These are phyloP conservation scores for Erpetoichthys calabaricus DNA, from an alignment of 2,797 vertebrate genomes.

Conservation along the genomic window DNA sequence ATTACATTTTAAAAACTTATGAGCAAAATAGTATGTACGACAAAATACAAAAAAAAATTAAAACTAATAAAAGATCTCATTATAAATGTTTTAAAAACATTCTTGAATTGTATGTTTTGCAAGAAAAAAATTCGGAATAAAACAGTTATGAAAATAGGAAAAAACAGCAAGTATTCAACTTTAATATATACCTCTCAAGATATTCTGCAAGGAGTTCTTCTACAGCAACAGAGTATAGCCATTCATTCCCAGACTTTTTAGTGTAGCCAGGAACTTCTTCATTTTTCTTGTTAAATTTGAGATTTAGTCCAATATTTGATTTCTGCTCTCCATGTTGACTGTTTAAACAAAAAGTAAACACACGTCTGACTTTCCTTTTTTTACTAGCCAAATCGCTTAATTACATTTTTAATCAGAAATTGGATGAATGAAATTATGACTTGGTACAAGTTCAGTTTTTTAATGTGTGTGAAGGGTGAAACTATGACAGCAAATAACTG, in stretches of 20 bases:
- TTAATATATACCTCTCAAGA: constrained; percentile 67
- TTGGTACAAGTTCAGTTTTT: no score
- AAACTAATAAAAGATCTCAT: no score
- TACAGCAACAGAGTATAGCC: constrained; percentile 86
- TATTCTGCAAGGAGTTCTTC: constrained; percentile 84
- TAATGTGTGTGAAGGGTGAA: no score
- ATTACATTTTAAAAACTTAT: background rate
- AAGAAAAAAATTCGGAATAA: background rate
- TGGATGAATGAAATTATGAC: no score
- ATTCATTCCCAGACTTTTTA: constrained; percentile 85
- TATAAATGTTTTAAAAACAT: background rate
- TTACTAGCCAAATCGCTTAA: background rate
- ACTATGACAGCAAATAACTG: no score
- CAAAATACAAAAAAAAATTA: no score
- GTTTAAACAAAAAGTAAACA: constrained; percentile 19
- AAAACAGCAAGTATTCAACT: background rate
- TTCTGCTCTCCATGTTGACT: constrained; percentile 93
- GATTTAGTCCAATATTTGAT: constrained; percentile 84
- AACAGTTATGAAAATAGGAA: constrained; percentile 1
- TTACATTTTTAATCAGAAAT: background rate
- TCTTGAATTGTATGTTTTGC: no score
- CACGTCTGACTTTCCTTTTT: background rate
- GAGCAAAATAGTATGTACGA: background rate
- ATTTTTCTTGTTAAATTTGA: constrained; percentile 98
- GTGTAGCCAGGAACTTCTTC: constrained; percentile 97